Conservation (phyloP, 2,888 invertebrate genomes). For the Sarcophaga rosellei region DNA sequence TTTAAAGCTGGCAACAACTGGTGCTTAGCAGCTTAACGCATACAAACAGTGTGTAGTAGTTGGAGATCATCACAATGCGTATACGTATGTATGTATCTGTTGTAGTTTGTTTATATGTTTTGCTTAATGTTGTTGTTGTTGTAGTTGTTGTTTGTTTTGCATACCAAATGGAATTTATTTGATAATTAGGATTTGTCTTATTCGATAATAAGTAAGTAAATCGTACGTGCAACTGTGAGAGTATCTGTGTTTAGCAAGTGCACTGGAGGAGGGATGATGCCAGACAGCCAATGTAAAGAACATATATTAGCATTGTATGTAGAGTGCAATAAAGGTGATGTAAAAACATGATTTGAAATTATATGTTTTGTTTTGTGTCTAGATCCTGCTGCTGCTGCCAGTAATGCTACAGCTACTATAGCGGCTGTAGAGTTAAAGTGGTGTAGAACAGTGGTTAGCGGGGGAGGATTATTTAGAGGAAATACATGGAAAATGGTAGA, state of each 20-base stretch:
- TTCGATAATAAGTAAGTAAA: conserved; percentile 66
- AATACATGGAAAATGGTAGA: too few species aligned
- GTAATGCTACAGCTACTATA: too few species aligned
- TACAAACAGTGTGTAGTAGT: conserved; percentile 12
- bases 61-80: conserved; percentile 55
- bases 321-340: conserved; percentile 67
- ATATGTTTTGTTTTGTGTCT: conserved; percentile 26
- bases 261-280: background rate
- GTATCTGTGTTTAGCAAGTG: conserved; percentile 37
- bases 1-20: conserved; percentile 18
- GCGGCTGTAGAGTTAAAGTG: background rate
- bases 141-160: conserved; percentile 64
- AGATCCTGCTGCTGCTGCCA: background rate
- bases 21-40: background rate
- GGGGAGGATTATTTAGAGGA: background rate
- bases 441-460: conserved; percentile 29
- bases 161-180: conserved; percentile 79
- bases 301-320: conserved; percentile 52
- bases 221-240: conserved; percentile 8
- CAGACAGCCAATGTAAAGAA: conserved; percentile 20
- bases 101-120: background rate
- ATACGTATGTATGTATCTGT: background rate
- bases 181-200: conserved; percentile 80
- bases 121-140: conserved; percentile 5
- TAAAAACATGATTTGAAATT: conserved; percentile 62